A percentile compares a stretch with the other conserved stretches of the same genome.
Evolutionary conservation across 2,113 vertebrate species (phyloP).

Genomic region (Lophius piscatorius): DNA sequence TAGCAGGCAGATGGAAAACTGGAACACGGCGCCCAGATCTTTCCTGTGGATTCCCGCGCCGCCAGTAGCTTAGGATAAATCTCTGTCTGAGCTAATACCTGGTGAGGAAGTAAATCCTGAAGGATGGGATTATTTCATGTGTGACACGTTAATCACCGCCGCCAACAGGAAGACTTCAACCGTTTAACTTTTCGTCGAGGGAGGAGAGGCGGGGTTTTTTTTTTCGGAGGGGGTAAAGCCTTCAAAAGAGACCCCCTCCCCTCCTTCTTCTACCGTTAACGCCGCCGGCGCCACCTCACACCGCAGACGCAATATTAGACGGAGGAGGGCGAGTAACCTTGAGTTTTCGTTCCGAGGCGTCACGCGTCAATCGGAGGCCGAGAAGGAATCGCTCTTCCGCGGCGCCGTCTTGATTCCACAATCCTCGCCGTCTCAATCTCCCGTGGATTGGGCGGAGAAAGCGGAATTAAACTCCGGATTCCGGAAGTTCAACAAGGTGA

Average conservation of each 20-base stretch:
- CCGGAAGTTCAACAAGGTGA: constrained; percentile 68
- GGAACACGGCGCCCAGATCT: constrained; percentile 97
- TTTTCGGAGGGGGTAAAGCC: constrained; percentile 57
- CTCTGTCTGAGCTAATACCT: constrained; percentile 97
- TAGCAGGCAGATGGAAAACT: constrained; percentile 94
- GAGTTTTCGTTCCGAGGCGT: neutral
- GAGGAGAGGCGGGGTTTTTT: constrained; percentile 53
- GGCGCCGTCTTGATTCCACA: constrained; percentile 58
- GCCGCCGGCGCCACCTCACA: constrained; percentile 34
- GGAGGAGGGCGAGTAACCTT: constrained; percentile 66
- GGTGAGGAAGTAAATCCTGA: constrained; percentile 99
- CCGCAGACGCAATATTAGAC: constrained; percentile 77
- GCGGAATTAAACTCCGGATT: constrained; percentile 46
- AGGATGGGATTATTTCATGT: constrained; percentile 99
- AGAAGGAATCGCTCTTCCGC: constrained; percentile 54
- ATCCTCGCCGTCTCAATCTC: constrained; percentile 58
- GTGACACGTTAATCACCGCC: constrained; percentile 95
- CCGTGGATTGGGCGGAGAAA: constrained; percentile 61
- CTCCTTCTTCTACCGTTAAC: neutral
- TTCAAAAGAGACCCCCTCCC: constrained; percentile 61
- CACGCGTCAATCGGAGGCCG: constrained; percentile 48
- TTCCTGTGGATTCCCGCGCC: constrained; percentile 92
- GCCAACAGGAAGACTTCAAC: constrained; percentile 90
- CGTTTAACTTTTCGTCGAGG: constrained; percentile 81
- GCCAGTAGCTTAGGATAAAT: constrained; percentile 97